Conservation (phyloP, 2,113 vertebrate species). For the Mesembrinibis cayennensis region DNA sequence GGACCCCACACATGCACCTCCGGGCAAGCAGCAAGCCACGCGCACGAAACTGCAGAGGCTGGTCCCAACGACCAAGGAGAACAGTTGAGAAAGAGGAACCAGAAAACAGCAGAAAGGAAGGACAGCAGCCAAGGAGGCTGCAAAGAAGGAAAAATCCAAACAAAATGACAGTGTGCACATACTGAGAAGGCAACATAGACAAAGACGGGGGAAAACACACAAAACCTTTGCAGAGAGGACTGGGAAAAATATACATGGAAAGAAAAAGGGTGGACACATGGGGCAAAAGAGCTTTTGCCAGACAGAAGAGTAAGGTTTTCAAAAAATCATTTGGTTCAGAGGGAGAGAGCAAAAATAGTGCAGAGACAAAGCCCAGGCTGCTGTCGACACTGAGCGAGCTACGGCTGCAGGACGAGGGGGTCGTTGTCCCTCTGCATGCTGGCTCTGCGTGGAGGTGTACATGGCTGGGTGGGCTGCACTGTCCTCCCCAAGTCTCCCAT, state of each 20-base stretch:
- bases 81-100: neutral
- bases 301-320: neutral
- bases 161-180: neutral
- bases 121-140: neutral
- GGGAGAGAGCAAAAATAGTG: neutral
- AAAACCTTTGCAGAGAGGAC: neutral
- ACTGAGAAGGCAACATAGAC: neutral
- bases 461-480: neutral
- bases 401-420: fast-evolving
- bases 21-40: neutral
- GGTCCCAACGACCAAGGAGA: neutral
- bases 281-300: constrained; percentile 10
- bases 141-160: neutral
- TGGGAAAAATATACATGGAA: neutral
- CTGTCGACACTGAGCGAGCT: neutral
- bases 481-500: neutral
- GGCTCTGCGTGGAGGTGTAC: neutral
- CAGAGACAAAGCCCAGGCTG: neutral
- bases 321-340: neutral
- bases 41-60: neutral
- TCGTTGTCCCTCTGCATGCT: fast-evolving
- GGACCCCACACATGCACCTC: neutral
- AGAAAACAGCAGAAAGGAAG: constrained; percentile 39
- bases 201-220: neutral
- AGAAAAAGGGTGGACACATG: neutral